A percentile compares a stretch with the other conserved stretches of the same genome.
These are phyloP conservation scores for Acromyrmex echinatior DNA, from an alignment of 1,140 invertebrate species.

Conservation along the genomic window DNA sequence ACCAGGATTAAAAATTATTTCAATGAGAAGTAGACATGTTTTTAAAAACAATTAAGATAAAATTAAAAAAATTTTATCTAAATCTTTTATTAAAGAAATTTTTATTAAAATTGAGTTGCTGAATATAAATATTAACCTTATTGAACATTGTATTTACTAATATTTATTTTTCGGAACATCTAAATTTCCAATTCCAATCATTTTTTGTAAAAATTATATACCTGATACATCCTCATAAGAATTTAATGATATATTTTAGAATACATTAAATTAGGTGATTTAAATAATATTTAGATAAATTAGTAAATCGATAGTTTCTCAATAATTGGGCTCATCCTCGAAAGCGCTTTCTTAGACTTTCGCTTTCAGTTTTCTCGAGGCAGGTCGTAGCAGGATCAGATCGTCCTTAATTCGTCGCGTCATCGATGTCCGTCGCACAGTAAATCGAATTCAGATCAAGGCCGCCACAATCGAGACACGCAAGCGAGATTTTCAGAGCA, in stretches of 20 bases:
- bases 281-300: background rate
- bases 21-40: too few relatives aligned
- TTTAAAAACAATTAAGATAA: too few relatives aligned
- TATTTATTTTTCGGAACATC: too few relatives aligned
- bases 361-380: slow-evolving; percentile 4
- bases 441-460: slow-evolving; percentile 66
- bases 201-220: too few relatives aligned
- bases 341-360: slow-evolving; percentile 15
- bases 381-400: background rate
- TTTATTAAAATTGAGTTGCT: too few relatives aligned
- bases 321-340: background rate
- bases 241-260: background rate
- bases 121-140: too few relatives aligned
- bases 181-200: too few relatives aligned
- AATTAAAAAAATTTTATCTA: too few relatives aligned
- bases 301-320: background rate
- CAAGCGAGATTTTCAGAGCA: slow-evolving; percentile 39
- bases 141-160: too few relatives aligned
- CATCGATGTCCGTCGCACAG: slow-evolving; percentile 6
- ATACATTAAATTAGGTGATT: background rate
- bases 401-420: slow-evolving; percentile 38
- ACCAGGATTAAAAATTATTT: too few relatives aligned
- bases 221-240: too few relatives aligned
- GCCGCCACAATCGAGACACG: slow-evolving; percentile 45
- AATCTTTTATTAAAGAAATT: too few relatives aligned